Evolutionary conservation across 2,113 vertebrate species (phyloP).

Genomic region (Rutilus rutilus): DNA sequence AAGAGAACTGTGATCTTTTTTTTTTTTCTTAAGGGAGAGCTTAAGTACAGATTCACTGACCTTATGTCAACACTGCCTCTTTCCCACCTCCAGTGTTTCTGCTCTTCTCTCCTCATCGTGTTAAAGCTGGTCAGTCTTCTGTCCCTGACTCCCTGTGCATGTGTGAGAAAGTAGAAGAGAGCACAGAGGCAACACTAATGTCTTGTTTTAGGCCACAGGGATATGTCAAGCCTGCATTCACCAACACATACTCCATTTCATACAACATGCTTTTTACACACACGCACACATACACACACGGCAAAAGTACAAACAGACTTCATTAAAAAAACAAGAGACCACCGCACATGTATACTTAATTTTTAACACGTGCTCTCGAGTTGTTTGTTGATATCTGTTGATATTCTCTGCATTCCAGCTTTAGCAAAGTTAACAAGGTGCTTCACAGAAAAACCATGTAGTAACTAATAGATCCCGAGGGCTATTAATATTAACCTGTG

Average conservation of each 20-base stretch:
- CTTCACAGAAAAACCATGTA: neutral
- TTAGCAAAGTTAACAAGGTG: neutral
- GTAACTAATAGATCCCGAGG: neutral
- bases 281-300: neutral
- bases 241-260: neutral
- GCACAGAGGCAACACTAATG: neutral
- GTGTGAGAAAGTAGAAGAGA: neutral
- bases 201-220: neutral
- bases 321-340: neutral
- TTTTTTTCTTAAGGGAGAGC: neutral
- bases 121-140: neutral
- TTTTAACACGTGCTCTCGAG: neutral
- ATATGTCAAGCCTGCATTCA: neutral
- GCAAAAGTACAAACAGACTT: neutral
- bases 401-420: neutral
- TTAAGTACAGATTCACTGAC: neutral
- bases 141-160: neutral
- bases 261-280: neutral
- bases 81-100: neutral
- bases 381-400: neutral
- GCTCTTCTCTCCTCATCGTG: neutral
- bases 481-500: conserved; percentile 37
- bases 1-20: neutral
- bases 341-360: neutral
- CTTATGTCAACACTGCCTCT: neutral